These are phyloP conservation scores for Lasioglossum oenotherae DNA, from an alignment of 2,888 invertebrate species.

Conservation along the genomic window DNA sequence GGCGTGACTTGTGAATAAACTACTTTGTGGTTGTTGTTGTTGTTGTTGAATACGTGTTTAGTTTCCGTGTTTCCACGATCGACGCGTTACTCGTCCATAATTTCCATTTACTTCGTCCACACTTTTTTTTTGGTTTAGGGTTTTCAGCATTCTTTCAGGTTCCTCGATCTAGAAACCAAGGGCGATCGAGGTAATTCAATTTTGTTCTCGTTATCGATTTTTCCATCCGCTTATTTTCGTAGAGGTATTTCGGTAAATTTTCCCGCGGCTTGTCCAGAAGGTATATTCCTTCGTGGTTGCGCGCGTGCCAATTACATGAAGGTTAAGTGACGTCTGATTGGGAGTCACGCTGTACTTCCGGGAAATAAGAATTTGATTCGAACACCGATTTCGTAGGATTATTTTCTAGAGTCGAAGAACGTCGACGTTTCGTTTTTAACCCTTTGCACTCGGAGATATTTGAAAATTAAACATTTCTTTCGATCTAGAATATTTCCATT, in stretches of 20 bases:
- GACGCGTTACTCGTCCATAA: background rate
- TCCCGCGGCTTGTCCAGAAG: constrained; percentile 6
- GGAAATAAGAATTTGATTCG: constrained; percentile 61
- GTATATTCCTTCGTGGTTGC: constrained; percentile 31
- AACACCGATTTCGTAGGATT: constrained; percentile 8
- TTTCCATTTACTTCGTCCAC: constrained; percentile 17
- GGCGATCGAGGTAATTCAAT: constrained; percentile 53
- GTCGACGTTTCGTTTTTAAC: background rate
- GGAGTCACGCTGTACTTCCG: constrained; percentile 60
- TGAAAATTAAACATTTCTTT: no score
- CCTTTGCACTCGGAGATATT: no score
- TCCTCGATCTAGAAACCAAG: background rate
- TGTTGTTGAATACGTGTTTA: constrained; percentile 25
- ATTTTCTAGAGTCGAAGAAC: background rate
- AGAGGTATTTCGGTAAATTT: background rate
- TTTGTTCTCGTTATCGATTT: constrained; percentile 3
- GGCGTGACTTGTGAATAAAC: constrained; percentile 31
- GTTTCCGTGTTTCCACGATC: constrained; percentile 2
- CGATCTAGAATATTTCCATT: no score
- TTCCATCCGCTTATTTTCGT: background rate
- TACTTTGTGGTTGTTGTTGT: constrained; percentile 16
- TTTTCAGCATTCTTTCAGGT: constrained; percentile 63
- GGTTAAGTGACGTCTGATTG: constrained; percentile 57
- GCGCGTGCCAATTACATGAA: constrained; percentile 42
- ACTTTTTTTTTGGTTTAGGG: constrained; percentile 30